phyloP scores from a whole-genome alignment of 2,113 vertebrate genomes.

The Ranitomeya imitator region DNA sequence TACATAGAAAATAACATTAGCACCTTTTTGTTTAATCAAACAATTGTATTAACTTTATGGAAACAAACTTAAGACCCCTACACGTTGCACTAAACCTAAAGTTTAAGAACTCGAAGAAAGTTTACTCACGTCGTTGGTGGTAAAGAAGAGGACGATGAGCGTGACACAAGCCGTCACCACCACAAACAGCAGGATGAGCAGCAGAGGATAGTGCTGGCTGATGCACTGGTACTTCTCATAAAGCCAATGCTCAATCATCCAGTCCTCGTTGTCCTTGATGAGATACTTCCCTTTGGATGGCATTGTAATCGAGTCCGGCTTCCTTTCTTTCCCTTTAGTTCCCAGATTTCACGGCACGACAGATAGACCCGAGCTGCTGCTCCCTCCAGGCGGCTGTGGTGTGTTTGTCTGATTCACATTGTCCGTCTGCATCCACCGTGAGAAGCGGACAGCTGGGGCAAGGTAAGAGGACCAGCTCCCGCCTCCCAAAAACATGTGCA shows the following conservation, averaged over 20 bases:
- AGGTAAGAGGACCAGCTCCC: constrained; percentile 35
- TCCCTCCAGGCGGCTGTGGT: constrained; percentile 23
- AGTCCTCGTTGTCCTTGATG: constrained; percentile 84
- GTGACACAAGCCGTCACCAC: constrained; percentile 74
- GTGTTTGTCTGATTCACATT: constrained; percentile 13
- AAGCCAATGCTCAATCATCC: constrained; percentile 75
- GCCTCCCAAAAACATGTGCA: constrained; percentile 61
- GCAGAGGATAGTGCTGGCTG: constrained; percentile 86
- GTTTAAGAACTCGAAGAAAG: background rate
- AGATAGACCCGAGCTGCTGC: constrained; percentile 51
- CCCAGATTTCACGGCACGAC: constrained; percentile 26
- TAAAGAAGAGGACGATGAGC: constrained; percentile 79
- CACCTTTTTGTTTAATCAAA: too few species aligned
- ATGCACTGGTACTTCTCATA: constrained; percentile 91
- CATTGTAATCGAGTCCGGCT: constrained; percentile 74
- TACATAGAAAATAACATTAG: too few species aligned
- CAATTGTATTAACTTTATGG: too few species aligned
- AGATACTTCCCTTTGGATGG: constrained; percentile 94
- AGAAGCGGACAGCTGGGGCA: constrained; percentile 56
- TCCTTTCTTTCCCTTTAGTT: background rate
- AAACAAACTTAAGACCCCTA: too few species aligned
- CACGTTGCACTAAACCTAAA: too few species aligned
- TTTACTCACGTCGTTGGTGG: constrained; percentile 77
- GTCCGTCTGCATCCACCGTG: constrained; percentile 58
- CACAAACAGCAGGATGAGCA: constrained; percentile 85